Conservation (phyloP, 2,888 invertebrate genomes). For the Mesorhabditis belari region DNA sequence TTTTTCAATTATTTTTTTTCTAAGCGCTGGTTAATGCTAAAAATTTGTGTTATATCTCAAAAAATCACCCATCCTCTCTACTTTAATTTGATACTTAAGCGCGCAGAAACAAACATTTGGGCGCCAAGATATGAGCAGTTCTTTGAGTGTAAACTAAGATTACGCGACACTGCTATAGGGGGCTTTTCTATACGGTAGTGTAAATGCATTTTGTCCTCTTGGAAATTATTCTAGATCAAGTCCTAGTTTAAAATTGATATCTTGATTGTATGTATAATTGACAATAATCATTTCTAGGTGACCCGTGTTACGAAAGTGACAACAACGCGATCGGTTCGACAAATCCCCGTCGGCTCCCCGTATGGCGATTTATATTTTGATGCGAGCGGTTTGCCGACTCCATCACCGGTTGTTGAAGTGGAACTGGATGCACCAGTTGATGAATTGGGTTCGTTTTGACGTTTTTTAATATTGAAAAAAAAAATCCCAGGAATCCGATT, state of each 20-base stretch:
- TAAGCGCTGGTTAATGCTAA: no score
- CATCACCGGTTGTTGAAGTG: constrained; percentile 16
- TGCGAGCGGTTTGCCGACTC: constrained; percentile 35
- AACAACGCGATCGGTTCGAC: constrained; percentile 49
- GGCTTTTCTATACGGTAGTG: no score
- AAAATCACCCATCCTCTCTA: no score
- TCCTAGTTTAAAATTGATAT: not conserved
- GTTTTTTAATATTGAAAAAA: not conserved
- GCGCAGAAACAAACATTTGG: no score
- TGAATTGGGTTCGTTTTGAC: not conserved
- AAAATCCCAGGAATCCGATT: not conserved
- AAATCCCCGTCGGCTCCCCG: constrained; percentile 45
- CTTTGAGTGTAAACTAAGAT: no score
- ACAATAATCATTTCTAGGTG: constrained; percentile 26
- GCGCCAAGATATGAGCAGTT: no score
- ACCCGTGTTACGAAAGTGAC: constrained; percentile 53
- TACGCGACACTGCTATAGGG: no score
- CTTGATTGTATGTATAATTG: not conserved
- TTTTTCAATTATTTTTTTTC: no score
- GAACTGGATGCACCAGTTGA: not conserved
- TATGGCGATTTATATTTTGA: constrained; percentile 50
- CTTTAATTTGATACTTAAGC: no score
- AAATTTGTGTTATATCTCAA: no score
- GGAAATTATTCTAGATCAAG: not conserved
- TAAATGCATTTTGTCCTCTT: no score